Base-by-base conservation (phyloP, 2,113 vertebrate genomes). In the Columba janthina region DNA sequence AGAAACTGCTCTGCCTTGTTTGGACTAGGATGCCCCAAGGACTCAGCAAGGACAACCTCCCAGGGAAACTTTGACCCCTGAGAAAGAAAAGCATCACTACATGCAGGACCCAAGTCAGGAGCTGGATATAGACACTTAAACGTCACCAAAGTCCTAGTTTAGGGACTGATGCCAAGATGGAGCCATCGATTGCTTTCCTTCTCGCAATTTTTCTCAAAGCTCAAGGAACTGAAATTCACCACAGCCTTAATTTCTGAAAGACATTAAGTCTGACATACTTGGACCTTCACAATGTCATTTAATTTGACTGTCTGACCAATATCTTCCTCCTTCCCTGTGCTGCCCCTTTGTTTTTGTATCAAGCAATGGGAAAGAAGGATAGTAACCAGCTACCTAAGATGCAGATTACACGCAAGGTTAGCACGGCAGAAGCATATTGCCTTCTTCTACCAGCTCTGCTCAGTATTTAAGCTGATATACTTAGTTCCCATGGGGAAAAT, bases 401-500 rank as follows among this genome's bases (percentile, higher is more conserved):
- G 36, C 53, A 77, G 72, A 61, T 81, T 91, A 57, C 53, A 22
- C 66, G 57, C 24, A 46, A 71, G 51, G 40, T 79, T 62, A 93
- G 64, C 80, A 44, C 70, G 74, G 72, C 56, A 80, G 53, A 90
- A 88, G 12, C n/a, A 36, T 29, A 48, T 22, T 58, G 86, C 57
- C 56, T 25, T 17, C 67, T 85, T 92, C 29, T 58, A 73, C 67
- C 10, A 79, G 42, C 16, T 81, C 73, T 94, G 87, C 88, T 95
- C 85, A 88, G 89, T 96, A 91, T 96, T 96, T 96, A 94, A 94
- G 90, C 85, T 15, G 86, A 91, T 82, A 78, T 90, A 78, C 71
- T 93, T 89, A 60, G 65, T 91, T 94, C 91, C 87, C 81, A 65
- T 2, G 36, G 88, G 94, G 88, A 91, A 85, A 95, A 93, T 90